phyloP scores from a whole-genome alignment of 2,888 invertebrate species.

The Brenthis hecate region DNA sequence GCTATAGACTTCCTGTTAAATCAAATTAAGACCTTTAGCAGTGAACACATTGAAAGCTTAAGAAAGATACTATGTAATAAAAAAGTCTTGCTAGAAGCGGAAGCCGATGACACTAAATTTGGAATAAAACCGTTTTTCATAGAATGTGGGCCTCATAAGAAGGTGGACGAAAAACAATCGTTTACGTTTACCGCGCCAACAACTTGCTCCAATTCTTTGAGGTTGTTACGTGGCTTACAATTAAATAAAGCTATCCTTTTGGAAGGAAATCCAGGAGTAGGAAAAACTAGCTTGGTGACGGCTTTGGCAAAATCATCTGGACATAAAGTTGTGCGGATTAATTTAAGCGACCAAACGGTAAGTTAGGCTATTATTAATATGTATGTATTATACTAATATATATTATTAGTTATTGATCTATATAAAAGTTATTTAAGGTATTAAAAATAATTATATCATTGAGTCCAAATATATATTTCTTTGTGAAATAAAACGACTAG shows the following conservation, averaged over 20 bases:
- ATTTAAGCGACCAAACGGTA: conserved; percentile 99
- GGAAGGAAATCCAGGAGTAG: conserved; percentile 99
- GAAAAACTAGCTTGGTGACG: conserved; percentile 97
- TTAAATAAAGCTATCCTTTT: conserved; percentile 95
- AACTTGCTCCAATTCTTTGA: conserved; percentile 90
- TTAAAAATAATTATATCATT: too few species aligned
- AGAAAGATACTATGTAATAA: conserved; percentile 60
- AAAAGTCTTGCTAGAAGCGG: conserved; percentile 60
- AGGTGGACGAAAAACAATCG: conserved; percentile 50
- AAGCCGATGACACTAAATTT: conserved; percentile 74
- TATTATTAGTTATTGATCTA: too few species aligned
- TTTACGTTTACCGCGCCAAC: conserved; percentile 91
- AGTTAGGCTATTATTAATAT: conserved; percentile 51
- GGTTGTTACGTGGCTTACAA: conserved; percentile 94
- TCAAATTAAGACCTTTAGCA: conserved; percentile 74
- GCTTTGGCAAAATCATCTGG: conserved; percentile 93
- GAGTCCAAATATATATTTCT: too few species aligned
- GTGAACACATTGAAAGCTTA: conserved; percentile 59
- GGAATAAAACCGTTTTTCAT: conserved; percentile 92
- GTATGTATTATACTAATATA: not conserved
- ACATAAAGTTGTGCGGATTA: conserved; percentile 93
- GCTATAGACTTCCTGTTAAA: conserved; percentile 82
- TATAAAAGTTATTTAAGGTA: too few species aligned
- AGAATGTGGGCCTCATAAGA: conserved; percentile 69
- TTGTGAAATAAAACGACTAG: too few species aligned